Evolutionary conservation across 2,797 vertebrate species (phyloP).

Genomic region (Alcedo quadribrachys): DNA sequence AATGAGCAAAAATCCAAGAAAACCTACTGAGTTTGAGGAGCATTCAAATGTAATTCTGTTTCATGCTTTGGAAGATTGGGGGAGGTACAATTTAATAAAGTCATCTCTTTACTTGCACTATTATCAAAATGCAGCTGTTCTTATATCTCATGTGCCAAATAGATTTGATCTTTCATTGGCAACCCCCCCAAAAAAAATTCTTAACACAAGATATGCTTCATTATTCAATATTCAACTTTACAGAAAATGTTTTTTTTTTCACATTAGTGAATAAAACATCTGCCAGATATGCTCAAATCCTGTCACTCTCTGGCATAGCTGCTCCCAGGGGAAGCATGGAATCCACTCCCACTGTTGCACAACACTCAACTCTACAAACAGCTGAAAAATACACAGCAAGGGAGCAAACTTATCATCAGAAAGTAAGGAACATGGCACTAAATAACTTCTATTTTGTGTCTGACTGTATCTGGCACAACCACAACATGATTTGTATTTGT

Average conservation of each 20-base stretch:
- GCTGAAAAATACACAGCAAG: background rate
- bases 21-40: background rate
- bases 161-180: background rate
- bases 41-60: background rate
- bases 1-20: background rate
- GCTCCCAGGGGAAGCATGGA: background rate
- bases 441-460: background rate
- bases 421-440: background rate
- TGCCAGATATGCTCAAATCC: background rate
- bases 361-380: background rate
- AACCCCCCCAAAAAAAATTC: rapidly evolving
- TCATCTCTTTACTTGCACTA: background rate
- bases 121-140: background rate
- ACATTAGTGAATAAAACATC: background rate
- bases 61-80: background rate
- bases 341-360: background rate
- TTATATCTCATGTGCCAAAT: background rate
- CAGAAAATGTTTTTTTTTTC: background rate
- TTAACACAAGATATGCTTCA: background rate
- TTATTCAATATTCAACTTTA: background rate
- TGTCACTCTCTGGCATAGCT: background rate
- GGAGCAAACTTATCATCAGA: background rate
- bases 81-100: background rate
- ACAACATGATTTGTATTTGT: rapidly evolving
- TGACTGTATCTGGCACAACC: background rate